Evolutionary conservation across 2,797 vertebrate genomes (phyloP), one percentile per base, ranked within the genome.

Genomic region (Pseudochirops cupreus): DNA sequence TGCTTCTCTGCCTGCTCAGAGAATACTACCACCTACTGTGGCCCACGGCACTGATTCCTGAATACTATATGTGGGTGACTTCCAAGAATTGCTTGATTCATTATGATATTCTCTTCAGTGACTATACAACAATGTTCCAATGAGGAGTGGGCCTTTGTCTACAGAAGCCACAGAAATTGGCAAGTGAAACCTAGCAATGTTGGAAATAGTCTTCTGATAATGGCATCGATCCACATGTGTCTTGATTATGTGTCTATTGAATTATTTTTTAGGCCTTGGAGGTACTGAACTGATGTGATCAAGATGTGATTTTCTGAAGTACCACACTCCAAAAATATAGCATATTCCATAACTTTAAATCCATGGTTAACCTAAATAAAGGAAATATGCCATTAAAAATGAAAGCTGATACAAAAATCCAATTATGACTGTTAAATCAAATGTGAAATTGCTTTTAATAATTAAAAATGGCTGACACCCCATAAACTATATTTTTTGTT

Each of bases 381-480:
- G 94, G 97, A 96, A 96, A 96, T 82, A 96, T 93, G 50, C 94
- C 95, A 96, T 95, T 96, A 92, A 95, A 93, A 92, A 94, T 96
- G 95, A 97, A 94, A 97, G 95, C 96, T 96, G 96, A 96, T 94
- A 97, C 95, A 97, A 93, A 97, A 97, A 96, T 93, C 93, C 95
- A 97, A 97, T 97, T 96, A 97, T 95, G 95, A 95, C 94, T 97
- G 97, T 91, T 96, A 97, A 97, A 91, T 94, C 97, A 95, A 82
- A 97, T 97, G 97, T 97, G 97, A 97, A 98, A 98, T 97, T 97
- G 96, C 96, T 97, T 97, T 97, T 96, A 97, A 96, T 97, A 97
- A 97, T 97, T 96, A 97, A 97, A 98, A 97, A 95, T 91, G 67
- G 93, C 31, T 92, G 62, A 95, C 55, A 55, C 14, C 91, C 89